phyloP scores from a whole-genome alignment of 1,140 invertebrate genomes.

The Hycleus phaleratus region DNA sequence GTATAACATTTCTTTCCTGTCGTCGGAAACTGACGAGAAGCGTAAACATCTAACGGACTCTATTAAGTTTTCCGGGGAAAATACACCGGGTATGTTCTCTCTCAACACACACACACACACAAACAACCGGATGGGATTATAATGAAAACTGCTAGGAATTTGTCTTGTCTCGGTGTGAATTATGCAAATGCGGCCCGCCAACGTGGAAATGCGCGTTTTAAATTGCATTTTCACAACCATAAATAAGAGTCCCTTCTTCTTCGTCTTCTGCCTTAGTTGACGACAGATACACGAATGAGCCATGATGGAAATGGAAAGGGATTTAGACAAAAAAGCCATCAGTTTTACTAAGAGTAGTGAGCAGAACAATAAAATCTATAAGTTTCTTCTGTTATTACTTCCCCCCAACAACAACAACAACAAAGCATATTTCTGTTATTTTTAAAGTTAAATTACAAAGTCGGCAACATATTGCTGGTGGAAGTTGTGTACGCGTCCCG shows the following conservation, averaged over 20 bases:
- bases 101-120: neutral
- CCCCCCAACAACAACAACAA: slow-evolving; percentile 2
- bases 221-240: slow-evolving; percentile 34
- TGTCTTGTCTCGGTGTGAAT: slow-evolving; percentile 37
- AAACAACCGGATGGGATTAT: slow-evolving; percentile 27
- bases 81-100: neutral
- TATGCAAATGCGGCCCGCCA: slow-evolving; percentile 34
- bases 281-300: neutral
- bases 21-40: slow-evolving; percentile 22
- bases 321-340: neutral
- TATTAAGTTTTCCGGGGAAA: slow-evolving; percentile 31
- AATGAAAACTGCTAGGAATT: slow-evolving; percentile 36
- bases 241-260: slow-evolving; percentile 27
- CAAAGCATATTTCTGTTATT: slow-evolving; percentile 1
- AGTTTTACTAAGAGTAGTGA: too few species aligned
- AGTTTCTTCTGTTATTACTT: neutral
- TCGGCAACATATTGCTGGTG: slow-evolving; percentile 11
- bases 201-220: slow-evolving; percentile 34
- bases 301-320: neutral
- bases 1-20: slow-evolving; percentile 12
- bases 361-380: neutral
- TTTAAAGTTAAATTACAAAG: slow-evolving; percentile 13
- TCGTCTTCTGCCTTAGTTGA: neutral
- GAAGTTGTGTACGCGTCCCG: neutral
- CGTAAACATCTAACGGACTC: slow-evolving; percentile 31